Percentiles rank a stretch among this genome's conserved stretches.
Conservation (phyloP, 2,888 invertebrate species). For the Lepidocyrtinus sp. region DNA sequence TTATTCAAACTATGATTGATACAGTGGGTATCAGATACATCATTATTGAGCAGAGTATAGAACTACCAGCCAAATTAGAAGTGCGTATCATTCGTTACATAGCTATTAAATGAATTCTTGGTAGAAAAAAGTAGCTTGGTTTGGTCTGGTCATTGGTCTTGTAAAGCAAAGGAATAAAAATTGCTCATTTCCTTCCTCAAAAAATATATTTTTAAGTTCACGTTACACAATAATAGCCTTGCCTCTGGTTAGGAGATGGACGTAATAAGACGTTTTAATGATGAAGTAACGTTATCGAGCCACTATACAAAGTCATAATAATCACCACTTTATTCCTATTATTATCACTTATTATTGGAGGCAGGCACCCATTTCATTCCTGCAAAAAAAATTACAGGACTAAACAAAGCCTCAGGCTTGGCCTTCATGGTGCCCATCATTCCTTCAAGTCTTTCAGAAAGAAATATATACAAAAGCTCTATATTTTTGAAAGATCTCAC, state of each 20-base stretch:
- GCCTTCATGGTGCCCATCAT: not conserved
- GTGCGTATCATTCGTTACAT: not conserved
- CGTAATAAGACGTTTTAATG: conserved; percentile 2
- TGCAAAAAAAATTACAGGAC: not conserved
- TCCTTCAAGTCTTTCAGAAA: too few species aligned
- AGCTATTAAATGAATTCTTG: too few species aligned
- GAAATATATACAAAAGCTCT: too few species aligned
- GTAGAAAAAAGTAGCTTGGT: too few species aligned
- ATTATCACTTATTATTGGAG: conserved; percentile 18
- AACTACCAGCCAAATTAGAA: too few species aligned
- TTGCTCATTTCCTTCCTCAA: conserved; percentile 13
- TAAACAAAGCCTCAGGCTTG: not conserved
- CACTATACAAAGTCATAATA: not conserved
- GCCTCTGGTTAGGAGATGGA: conserved; percentile 1
- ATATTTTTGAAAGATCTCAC: not conserved
- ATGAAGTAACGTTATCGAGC: conserved; percentile 15
- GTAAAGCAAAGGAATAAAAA: conserved; percentile 4
- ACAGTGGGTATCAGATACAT: not conserved
- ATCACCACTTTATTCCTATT: conserved; percentile 10
- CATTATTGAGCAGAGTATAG: not conserved
- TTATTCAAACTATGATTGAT: conserved; percentile 17
- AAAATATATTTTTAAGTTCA: not conserved
- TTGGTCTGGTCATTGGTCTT: conserved; percentile 10
- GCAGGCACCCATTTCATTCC: conserved; percentile 15
- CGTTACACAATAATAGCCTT: conserved; percentile 11